Evolutionary conservation across 2,888 invertebrate genomes (phyloP).

Genomic region (Drymonia ruficornis): DNA sequence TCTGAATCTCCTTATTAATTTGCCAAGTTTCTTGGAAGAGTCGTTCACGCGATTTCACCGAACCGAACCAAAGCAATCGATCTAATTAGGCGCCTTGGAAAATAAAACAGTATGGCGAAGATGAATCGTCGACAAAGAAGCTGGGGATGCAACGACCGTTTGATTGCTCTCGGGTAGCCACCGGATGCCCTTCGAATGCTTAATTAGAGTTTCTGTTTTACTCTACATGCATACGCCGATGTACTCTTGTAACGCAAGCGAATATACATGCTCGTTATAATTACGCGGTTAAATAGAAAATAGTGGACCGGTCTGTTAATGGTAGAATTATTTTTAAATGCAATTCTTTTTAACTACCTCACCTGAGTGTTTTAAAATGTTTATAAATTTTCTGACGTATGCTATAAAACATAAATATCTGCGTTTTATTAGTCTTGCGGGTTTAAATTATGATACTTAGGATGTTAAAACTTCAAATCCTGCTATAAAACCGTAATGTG

Average conservation of each 20-base stretch:
- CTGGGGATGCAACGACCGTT: constrained; percentile 72
- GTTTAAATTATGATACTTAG: too few species aligned
- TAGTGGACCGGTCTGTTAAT: too few species aligned
- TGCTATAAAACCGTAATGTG: too few species aligned
- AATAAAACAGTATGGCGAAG: constrained; percentile 47
- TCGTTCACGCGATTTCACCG: constrained; percentile 20
- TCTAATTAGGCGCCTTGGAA: constrained; percentile 53
- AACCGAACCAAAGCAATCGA: constrained; percentile 48
- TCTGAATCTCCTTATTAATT: not conserved
- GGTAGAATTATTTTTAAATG: too few species aligned
- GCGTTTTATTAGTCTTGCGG: too few species aligned
- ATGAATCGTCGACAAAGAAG: constrained; percentile 50
- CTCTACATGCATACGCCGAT: not conserved
- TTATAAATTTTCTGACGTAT: too few species aligned
- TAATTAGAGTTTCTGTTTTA: constrained; percentile 49
- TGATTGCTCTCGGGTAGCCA: constrained; percentile 59
- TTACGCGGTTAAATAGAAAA: not conserved
- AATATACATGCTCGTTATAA: not conserved
- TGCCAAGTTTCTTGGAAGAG: constrained; percentile 17
- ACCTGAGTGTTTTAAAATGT: too few species aligned
- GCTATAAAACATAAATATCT: too few species aligned
- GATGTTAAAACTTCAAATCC: too few species aligned
- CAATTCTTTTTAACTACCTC: too few species aligned
- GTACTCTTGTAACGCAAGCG: not conserved
- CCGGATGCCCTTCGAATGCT: constrained; percentile 70